Percentiles rank a stretch among this genome's conserved stretches.
Conservation (phyloP, 2,797 vertebrate genomes). For the Lacerta bilineata region DNA sequence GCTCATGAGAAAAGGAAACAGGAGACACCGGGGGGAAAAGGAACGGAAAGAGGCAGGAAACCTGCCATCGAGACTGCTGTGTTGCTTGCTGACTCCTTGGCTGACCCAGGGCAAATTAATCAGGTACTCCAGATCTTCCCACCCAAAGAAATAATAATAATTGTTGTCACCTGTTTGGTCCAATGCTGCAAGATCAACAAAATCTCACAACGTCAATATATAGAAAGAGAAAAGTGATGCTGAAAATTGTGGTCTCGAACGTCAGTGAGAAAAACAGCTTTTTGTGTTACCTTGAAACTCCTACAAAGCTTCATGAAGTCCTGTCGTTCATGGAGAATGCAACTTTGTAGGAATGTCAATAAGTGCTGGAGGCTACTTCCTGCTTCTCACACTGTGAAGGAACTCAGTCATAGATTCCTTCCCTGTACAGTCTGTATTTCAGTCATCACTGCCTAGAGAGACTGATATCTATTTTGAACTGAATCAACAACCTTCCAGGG, state of each 20-base stretch:
- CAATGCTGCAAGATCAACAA: neutral
- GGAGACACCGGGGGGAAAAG: neutral
- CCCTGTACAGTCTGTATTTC: constrained; percentile 31
- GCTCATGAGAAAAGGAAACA: constrained; percentile 27
- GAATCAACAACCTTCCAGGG: constrained; percentile 5
- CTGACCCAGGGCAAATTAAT: neutral
- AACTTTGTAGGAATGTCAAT: constrained; percentile 9
- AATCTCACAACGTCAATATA: too few species aligned
- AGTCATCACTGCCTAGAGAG: constrained; percentile 28
- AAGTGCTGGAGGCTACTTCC: constrained; percentile 23
- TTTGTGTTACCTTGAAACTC: neutral
- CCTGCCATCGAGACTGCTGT: neutral
- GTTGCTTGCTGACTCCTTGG: constrained; percentile 1
- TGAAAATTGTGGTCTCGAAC: neutral
- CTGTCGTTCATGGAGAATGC: constrained; percentile 1
- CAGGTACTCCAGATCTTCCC: neutral
- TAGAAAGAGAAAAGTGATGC: neutral
- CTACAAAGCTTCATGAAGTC: neutral
- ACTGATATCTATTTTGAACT: constrained; percentile 26
- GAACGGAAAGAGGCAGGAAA: neutral
- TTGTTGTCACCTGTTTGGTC: neutral
- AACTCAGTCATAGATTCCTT: constrained; percentile 38
- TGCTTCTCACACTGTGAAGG: constrained; percentile 47
- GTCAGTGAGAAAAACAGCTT: neutral
- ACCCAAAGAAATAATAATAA: neutral